Evolutionary conservation across 1,140 invertebrate species (phyloP), one percentile per base, ranked within the genome.

Genomic region (Phenacoccus solenopsis): DNA sequence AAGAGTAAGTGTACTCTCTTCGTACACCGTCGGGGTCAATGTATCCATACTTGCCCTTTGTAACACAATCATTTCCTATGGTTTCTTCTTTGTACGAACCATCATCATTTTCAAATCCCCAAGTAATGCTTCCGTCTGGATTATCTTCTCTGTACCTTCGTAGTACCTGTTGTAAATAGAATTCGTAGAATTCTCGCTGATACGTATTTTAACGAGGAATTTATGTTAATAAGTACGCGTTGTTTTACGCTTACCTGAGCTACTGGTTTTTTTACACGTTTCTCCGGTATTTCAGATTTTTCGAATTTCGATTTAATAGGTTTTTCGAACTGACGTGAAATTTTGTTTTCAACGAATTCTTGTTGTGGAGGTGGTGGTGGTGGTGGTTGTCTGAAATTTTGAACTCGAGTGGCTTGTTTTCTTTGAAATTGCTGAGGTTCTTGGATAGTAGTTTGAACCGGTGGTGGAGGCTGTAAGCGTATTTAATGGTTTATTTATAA

Each of bases 31-130:
- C 90, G 0, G 89, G 89, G 79, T 91, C 90, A 28, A 90, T 81
- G 78, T 91, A 92, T 28, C 90, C 90, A 74, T 91, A 92, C 76
- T 88, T 90, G 57, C 90, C 90, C 32, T 87, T 79, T 4, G 89
- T 90, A 49, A 91, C 82, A 76, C 90, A 91, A 75, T 91, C 88
- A 16, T 84, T 81, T 68, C 90, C 90, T 73, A 91, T 89, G 5
- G 85, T 84, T 78, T 92, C 90, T 76, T 92, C 90, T 76, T 92
- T 92, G 76, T 87, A 90, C 1, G 83, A 83, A 13, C 87, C 87
- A 75, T 89, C 88, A 70, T 91, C 89, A 76, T 91, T 91, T 80
- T 91, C 89, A 75, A 88, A 91, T 67, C 90, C 90, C 90, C 90
- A 92, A 0, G 88, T 89, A 70, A 91, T 91, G 72, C 86, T 90